Evolutionary conservation across 2,888 invertebrate species (phyloP).

Genomic region (Caenorhabditis plicata): DNA sequence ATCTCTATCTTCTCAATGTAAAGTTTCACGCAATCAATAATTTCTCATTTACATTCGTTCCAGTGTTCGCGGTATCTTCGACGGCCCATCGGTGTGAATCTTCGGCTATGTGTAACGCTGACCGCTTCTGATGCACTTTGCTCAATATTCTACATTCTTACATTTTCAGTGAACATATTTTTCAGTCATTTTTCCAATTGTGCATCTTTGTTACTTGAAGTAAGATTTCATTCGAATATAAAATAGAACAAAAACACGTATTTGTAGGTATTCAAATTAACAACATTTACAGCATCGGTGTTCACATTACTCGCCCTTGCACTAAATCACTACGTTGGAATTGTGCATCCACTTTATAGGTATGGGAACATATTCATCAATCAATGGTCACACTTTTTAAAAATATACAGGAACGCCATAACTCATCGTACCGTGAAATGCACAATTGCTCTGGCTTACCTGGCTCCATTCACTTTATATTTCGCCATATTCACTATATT

Average conservation of each 20-base stretch:
- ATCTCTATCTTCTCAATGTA: conserved; percentile 49
- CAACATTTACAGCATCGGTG: conserved; percentile 72
- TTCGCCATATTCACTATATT: conserved; percentile 48
- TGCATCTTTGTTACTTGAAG: conserved; percentile 54
- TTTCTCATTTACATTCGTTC: too few relatives aligned
- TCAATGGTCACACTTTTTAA: conserved; percentile 1
- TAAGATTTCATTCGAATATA: conserved; percentile 9
- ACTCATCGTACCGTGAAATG: conserved; percentile 29
- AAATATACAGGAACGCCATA: conserved; percentile 19
- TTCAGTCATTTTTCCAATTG: conserved; percentile 54
- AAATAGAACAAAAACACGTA: neutral
- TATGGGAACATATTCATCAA: conserved; percentile 5
- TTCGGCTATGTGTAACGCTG: conserved; percentile 56
- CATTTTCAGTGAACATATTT: conserved; percentile 54
- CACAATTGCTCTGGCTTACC: conserved; percentile 47
- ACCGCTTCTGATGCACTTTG: conserved; percentile 57
- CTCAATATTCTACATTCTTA: conserved; percentile 57
- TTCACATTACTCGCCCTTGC: conserved; percentile 73
- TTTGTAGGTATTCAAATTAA: conserved; percentile 54
- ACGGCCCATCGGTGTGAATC: conserved; percentile 57
- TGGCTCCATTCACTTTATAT: conserved; percentile 47
- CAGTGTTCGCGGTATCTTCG: conserved; percentile 58
- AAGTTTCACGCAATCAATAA: too few relatives aligned
- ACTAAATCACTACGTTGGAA: conserved; percentile 75
- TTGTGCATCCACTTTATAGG: conserved; percentile 70